Base-by-base conservation (phyloP, 2,888 invertebrate genomes). In the Alloscopus bannaensis region DNA sequence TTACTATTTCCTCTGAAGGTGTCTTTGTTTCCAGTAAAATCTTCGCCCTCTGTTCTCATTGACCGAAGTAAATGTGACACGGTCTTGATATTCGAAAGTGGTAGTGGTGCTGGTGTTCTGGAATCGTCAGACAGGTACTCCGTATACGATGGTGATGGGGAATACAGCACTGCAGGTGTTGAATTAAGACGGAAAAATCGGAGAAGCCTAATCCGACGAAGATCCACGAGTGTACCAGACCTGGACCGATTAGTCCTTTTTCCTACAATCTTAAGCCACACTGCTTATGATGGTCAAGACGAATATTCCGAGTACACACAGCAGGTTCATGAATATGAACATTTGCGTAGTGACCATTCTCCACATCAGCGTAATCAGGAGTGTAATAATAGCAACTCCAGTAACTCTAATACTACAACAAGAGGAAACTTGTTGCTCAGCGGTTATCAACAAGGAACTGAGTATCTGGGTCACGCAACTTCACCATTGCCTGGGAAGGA, bases 1-100 rank as follows among this genome's bases (percentile, higher is more conserved):
- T 88, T 92, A 60, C 86, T 91, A 22, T 91, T 91, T 85, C 91
- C 91, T 0, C 83, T 91, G 85, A 91, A 89, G 89, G 91, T 90
- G 82, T 91, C 89, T 82, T 88, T 90, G 81, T 90, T 89, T 88
- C 89, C 90, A 86, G 91, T 91, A 88, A 90, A 90, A 86, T 90
- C 90, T 3, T 89, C 81, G 24, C 81, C 82, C 0, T 84, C 82
- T 29, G 73, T 81, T 55, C 52, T 82, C n/a, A 40, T 79, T 18
- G 81, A 82, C n/a, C 62, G 73, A 59, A 78, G 76, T n/a, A 76
- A 64, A 20, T 62, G 66, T 11, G 79, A 81, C 11, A 64, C 80
- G 6, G 57, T 78, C 47, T 65, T 83, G n/a, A 26, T 70, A 11
- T 60, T 64, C 36, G 42, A 40, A 3, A 31, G 26, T 28, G 42